Percentiles rank a stretch among this genome's conserved stretches.
Conservation (phyloP, 1,140 invertebrate genomes). For the Drosophila neocordata region DNA sequence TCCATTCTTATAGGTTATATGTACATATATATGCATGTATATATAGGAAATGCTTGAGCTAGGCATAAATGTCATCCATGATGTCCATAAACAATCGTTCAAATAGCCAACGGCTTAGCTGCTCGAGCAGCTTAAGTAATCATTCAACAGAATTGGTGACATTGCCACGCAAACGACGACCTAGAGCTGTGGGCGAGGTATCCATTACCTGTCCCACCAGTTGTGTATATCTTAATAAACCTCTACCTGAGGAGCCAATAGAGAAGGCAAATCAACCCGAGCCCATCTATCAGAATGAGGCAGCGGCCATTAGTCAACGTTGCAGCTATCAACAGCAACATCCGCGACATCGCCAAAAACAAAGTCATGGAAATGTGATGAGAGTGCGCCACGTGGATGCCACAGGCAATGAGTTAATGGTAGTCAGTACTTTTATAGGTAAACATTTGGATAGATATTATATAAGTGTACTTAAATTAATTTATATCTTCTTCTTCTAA, state of each 20-base stretch:
- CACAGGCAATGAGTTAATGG: slow-evolving; percentile 39
- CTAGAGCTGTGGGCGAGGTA: slow-evolving; percentile 78
- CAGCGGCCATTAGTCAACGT: slow-evolving; percentile 51
- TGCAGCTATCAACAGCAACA: slow-evolving; percentile 25
- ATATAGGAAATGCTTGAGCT: slow-evolving; percentile 26
- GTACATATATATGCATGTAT: too few species aligned
- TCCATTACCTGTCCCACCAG: slow-evolving; percentile 68
- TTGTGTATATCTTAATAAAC: slow-evolving; percentile 71
- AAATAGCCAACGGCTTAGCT: slow-evolving; percentile 49
- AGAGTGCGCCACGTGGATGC: slow-evolving; percentile 48
- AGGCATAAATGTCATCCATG: neutral
- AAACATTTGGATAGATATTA: too few species aligned
- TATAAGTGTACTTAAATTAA: neutral
- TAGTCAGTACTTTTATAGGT: slow-evolving; percentile 80
- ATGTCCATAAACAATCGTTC: slow-evolving; percentile 40
- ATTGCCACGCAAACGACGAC: slow-evolving; percentile 74
- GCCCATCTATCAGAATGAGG: slow-evolving; percentile 77
- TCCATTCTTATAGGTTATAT: slow-evolving; percentile 5
- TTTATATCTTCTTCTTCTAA: neutral
- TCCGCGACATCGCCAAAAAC: slow-evolving; percentile 16
- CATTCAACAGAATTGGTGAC: slow-evolving; percentile 50
- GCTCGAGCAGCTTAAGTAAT: slow-evolving; percentile 49
- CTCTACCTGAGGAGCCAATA: slow-evolving; percentile 24
- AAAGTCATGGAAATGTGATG: slow-evolving; percentile 41
- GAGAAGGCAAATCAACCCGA: slow-evolving; percentile 33